phyloP scores from a whole-genome alignment of 2,797 vertebrate genomes.

The Acipenser transmontanus region DNA sequence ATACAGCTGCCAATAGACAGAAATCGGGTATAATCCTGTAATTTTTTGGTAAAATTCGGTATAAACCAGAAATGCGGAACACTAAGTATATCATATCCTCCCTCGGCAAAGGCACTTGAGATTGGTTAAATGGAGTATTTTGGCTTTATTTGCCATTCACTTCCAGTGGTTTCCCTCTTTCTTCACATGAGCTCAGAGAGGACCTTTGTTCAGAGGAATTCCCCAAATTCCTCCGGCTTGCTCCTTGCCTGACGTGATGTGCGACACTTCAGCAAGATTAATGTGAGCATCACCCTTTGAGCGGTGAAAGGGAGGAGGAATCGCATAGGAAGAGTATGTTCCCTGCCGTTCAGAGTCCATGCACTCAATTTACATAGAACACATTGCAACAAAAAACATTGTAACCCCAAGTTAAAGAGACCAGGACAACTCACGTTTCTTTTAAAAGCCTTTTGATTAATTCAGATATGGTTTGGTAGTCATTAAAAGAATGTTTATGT shows the following conservation, averaged over 20 bases:
- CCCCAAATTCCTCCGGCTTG: background rate
- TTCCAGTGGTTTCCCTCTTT: background rate
- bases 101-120: background rate
- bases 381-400: no score
- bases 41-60: no score
- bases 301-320: no score
- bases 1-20: no score
- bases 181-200: background rate
- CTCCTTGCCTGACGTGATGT: background rate
- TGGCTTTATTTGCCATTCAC: background rate
- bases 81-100: slow-evolving; percentile 5
- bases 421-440: no score
- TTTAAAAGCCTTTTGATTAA: no score
- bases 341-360: background rate
- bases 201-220: background rate
- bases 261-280: background rate
- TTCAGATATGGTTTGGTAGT: no score
- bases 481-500: no score
- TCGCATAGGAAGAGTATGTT: background rate
- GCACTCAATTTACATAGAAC: background rate
- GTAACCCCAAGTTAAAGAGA: no score
- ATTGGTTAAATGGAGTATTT: background rate
- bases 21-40: no score
- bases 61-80: slow-evolving; percentile 21
- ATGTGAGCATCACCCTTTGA: no score